These are phyloP conservation scores for Procapra przewalskii DNA, from an alignment of 2,113 vertebrate genomes.

Conservation along the genomic window DNA sequence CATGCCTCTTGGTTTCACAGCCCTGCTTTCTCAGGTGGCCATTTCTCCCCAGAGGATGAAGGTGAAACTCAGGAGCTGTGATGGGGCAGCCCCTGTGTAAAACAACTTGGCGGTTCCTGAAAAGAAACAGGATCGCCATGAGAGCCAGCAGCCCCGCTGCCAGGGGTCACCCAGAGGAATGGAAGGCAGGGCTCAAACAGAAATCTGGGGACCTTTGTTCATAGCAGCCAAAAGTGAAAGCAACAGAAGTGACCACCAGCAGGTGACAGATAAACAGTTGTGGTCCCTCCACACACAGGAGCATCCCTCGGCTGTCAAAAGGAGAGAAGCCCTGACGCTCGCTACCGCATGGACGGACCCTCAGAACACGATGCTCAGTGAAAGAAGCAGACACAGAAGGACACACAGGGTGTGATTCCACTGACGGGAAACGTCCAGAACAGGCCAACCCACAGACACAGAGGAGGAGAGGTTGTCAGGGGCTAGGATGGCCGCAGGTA, in stretches of 20 bases:
- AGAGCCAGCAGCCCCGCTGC: too few species aligned
- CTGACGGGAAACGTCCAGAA: not conserved
- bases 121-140: not conserved
- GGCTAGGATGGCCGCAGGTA: not conserved
- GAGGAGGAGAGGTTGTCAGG: not conserved
- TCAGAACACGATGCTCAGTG: rapidly evolving
- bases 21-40: not conserved
- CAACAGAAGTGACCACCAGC: too few species aligned
- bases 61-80: not conserved
- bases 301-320: rapidly evolving
- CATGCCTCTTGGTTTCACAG: not conserved
- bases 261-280: not conserved
- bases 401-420: not conserved
- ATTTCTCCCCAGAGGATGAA: not conserved
- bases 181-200: not conserved
- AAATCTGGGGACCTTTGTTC: not conserved
- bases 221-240: not conserved
- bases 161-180: not conserved
- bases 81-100: not conserved
- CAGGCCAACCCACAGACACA: rapidly evolving
- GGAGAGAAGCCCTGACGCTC: rapidly evolving
- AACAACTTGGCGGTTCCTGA: not conserved
- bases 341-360: rapidly evolving
- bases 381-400: not conserved
- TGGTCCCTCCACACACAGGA: rapidly evolving